Percentiles rank a stretch among this genome's conserved stretches.
Conservation (phyloP, 2,888 invertebrate species). For the Macrophya alboannulata region DNA sequence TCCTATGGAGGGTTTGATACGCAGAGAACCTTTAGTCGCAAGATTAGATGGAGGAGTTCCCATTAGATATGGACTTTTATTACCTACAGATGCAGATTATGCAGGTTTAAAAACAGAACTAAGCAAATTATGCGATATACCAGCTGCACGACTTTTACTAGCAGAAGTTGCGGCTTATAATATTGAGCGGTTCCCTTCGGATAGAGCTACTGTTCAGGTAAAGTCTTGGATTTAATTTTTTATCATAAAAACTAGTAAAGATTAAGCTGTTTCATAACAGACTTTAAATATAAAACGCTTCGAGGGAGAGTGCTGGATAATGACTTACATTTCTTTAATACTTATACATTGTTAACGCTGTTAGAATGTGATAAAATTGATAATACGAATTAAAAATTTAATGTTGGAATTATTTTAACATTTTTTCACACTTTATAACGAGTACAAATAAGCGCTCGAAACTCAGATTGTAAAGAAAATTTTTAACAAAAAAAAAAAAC, state of each 20-base stretch:
- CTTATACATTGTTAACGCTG: background rate
- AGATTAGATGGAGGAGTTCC: slow-evolving; percentile 92
- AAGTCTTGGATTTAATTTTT: background rate
- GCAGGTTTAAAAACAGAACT: slow-evolving; percentile 89
- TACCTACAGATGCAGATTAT: slow-evolving; percentile 92
- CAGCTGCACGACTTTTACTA: slow-evolving; percentile 85
- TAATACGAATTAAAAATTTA: no score
- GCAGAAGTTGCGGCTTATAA: slow-evolving; percentile 88
- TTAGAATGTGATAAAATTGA: background rate
- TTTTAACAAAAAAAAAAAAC: background rate
- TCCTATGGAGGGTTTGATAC: slow-evolving; percentile 93
- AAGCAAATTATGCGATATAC: slow-evolving; percentile 84
- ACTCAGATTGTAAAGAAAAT: background rate
- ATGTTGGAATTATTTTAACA: background rate
- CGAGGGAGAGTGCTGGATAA: slow-evolving; percentile 52
- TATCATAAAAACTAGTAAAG: slow-evolving; percentile 10
- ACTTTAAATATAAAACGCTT: slow-evolving; percentile 46
- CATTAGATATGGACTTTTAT: slow-evolving; percentile 91
- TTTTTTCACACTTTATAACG: background rate
- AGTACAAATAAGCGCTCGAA: background rate
- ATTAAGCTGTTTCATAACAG: background rate
- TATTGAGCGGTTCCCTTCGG: slow-evolving; percentile 83
- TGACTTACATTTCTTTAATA: background rate
- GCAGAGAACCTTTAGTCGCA: slow-evolving; percentile 89
- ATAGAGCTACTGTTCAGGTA: slow-evolving; percentile 81